Evolutionary conservation across 2,113 vertebrate species (phyloP).

Genomic region (Hyla sarda): DNA sequence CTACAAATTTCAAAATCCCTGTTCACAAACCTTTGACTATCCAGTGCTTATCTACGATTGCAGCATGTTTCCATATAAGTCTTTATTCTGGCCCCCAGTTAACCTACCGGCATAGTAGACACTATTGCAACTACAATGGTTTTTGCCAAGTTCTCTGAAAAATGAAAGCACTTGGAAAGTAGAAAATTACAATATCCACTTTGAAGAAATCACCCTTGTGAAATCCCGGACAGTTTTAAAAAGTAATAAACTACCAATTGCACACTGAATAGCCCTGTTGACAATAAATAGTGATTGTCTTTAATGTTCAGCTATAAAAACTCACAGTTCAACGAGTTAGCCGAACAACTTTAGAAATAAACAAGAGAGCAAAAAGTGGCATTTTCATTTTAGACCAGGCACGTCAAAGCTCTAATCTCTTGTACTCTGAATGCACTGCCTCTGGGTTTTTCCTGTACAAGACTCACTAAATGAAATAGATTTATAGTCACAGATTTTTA

Average conservation of each 20-base stretch:
- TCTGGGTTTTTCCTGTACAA: constrained; percentile 54
- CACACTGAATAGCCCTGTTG: constrained; percentile 31
- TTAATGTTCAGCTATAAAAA: constrained; percentile 51
- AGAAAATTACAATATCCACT: constrained; percentile 22
- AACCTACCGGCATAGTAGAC: not conserved
- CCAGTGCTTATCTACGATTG: not conserved
- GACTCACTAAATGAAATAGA: constrained; percentile 60
- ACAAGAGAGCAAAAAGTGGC: constrained; percentile 53
- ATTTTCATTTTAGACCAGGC: constrained; percentile 56
- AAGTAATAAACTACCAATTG: constrained; percentile 38
- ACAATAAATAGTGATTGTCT: constrained; percentile 53
- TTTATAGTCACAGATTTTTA: constrained; percentile 56
- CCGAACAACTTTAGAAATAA: constrained; percentile 55
- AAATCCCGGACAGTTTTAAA: constrained; percentile 31
- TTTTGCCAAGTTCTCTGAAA: not conserved
- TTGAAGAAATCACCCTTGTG: constrained; percentile 22
- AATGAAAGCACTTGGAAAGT: constrained; percentile 5
- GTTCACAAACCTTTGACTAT: not conserved
- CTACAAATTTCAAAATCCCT: not conserved
- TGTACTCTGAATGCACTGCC: constrained; percentile 53
- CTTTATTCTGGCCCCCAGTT: not conserved
- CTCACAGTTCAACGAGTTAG: constrained; percentile 40
- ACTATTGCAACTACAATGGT: not conserved
- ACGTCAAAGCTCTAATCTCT: constrained; percentile 58
- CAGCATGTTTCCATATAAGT: not conserved